Conservation (phyloP, 2,797 vertebrate genomes). For the Sarcophilus harrisii region DNA sequence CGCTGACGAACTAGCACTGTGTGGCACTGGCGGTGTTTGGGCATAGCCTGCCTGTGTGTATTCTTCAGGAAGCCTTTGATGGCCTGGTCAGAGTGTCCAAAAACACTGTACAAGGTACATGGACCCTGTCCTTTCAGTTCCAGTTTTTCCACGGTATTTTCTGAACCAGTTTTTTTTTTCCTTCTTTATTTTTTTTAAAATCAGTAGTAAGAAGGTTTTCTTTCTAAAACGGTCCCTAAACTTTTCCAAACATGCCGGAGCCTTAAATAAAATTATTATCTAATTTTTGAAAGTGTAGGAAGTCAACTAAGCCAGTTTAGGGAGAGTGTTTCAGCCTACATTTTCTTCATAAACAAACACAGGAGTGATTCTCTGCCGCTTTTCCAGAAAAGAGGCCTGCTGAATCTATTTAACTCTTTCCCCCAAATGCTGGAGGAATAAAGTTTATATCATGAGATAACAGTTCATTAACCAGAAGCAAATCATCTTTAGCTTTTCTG, state of each 20-base stretch:
- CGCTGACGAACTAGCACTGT: slow-evolving; percentile 62
- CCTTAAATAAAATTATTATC: slow-evolving; percentile 73
- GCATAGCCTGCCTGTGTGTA: slow-evolving; percentile 71
- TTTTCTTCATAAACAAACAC: slow-evolving; percentile 73
- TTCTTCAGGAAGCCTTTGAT: slow-evolving; percentile 70
- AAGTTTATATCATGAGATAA: slow-evolving; percentile 71
- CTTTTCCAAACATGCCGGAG: slow-evolving; percentile 66
- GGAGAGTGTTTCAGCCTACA: slow-evolving; percentile 45
- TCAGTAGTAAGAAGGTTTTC: slow-evolving; percentile 67
- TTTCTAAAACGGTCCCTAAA: slow-evolving; percentile 73
- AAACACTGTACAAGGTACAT: slow-evolving; percentile 55
- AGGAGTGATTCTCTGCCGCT: slow-evolving; percentile 67
- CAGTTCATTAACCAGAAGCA: slow-evolving; percentile 39
- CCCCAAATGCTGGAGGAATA: slow-evolving; percentile 72
- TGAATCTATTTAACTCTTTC: slow-evolving; percentile 75
- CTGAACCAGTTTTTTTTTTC: slow-evolving; percentile 63
- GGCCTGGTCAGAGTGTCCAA: slow-evolving; percentile 72
- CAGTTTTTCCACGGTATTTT: slow-evolving; percentile 67
- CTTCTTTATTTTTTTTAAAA: slow-evolving; percentile 51
- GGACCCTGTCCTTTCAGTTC: slow-evolving; percentile 70
- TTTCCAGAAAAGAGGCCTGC: slow-evolving; percentile 79
- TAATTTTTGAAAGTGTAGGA: slow-evolving; percentile 72
- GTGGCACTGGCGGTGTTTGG: slow-evolving; percentile 73
- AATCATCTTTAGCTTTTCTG: slow-evolving; percentile 56
- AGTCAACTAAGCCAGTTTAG: slow-evolving; percentile 64